Conservation (phyloP, 35 echinoderm and acorn worm species). For the Apostichopus parvimensis region DNA sequence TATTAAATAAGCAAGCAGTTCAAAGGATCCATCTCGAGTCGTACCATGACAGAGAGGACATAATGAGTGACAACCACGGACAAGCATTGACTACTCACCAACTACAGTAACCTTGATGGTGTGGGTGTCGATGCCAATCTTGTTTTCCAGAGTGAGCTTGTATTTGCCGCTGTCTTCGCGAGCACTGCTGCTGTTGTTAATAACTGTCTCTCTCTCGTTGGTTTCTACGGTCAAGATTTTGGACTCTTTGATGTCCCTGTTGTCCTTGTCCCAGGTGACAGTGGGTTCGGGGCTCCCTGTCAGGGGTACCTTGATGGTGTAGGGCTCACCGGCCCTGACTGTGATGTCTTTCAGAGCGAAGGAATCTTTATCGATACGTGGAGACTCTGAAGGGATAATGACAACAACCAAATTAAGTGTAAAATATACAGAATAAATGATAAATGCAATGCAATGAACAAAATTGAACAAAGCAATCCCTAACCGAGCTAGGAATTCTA, state of each 20-base stretch:
- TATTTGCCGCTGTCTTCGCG: constrained; percentile 81
- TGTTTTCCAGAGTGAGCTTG: constrained; percentile 90
- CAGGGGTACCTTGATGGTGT: constrained; percentile 84
- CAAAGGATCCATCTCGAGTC: too few species aligned
- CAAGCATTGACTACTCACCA: constrained; percentile 35
- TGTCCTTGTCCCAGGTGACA: constrained; percentile 88
- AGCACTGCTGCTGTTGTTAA: constrained; percentile 61
- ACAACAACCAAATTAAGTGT: too few species aligned
- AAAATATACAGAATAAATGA: too few species aligned
- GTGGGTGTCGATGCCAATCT: constrained; percentile 67
- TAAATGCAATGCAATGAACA: too few species aligned
- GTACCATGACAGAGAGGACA: too few species aligned
- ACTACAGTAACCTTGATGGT: constrained; percentile 82
- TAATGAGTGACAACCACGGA: too few species aligned
- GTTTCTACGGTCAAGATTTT: constrained; percentile 56
- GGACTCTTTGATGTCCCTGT: constrained; percentile 59
- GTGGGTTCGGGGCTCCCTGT: constrained; percentile 80
- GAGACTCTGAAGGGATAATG: constrained; percentile 56
- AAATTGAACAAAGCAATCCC: too few species aligned
- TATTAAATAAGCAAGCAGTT: too few species aligned
- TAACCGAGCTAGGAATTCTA: too few species aligned
- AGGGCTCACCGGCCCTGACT: constrained; percentile 78
- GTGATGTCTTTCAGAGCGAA: constrained; percentile 73
- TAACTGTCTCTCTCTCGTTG: constrained; percentile 54
- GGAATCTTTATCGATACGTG: constrained; percentile 72